phyloP scores from a whole-genome alignment of 2,113 vertebrate species.

The Ornithorhynchus anatinus region DNA sequence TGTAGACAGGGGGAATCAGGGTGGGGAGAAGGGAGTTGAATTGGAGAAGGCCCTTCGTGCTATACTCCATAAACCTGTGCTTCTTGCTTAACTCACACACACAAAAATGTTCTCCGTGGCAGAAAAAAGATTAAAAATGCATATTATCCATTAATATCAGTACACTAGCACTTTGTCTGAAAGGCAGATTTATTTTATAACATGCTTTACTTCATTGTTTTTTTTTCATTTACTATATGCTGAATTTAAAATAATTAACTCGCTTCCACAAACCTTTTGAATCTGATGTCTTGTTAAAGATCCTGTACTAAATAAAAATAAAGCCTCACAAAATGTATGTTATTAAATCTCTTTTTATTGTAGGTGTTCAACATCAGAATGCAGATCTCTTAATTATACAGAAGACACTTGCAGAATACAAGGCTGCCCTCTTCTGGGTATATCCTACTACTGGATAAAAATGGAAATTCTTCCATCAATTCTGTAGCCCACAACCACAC shows the following conservation, averaged over 20 bases:
- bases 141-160: conserved; percentile 9
- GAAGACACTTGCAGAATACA: conserved; percentile 39
- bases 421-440: conserved; percentile 75
- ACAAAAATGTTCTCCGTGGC: too few species aligned
- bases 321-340: conserved; percentile 21
- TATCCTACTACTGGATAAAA: background rate
- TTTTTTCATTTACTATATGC: background rate
- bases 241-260: background rate
- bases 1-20: too few species aligned
- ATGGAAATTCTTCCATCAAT: too few species aligned
- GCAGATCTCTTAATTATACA: background rate
- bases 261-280: conserved; percentile 7
- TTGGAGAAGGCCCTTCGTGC: too few species aligned
- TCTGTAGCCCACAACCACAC: too few species aligned
- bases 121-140: too few species aligned
- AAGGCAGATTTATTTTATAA: background rate
- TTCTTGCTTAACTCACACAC: too few species aligned
- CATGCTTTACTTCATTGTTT: background rate
- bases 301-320: conserved; percentile 27
- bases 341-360: conserved; percentile 29
- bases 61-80: too few species aligned
- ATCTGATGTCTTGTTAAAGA: conserved; percentile 40
- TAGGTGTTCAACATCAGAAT: background rate
- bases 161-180: background rate
- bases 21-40: too few species aligned